These are phyloP conservation scores for Himalopsyche japonica DNA, from an alignment of 2,888 invertebrate species.

Conservation along the genomic window DNA sequence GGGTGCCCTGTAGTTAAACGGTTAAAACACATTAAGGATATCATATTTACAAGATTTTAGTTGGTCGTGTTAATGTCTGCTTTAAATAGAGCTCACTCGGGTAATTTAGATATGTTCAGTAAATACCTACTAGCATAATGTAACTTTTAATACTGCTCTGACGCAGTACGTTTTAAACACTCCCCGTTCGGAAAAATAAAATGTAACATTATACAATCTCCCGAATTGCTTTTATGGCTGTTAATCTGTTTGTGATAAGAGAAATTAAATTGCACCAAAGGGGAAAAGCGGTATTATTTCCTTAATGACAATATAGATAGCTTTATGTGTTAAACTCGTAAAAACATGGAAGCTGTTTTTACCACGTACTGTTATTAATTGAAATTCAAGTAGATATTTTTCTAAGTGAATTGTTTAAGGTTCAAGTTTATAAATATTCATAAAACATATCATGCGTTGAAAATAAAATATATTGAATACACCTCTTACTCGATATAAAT, in stretches of 20 bases:
- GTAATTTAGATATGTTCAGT: conserved; percentile 16
- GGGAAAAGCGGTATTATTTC: background rate
- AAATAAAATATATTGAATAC: no score
- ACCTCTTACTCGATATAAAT: no score
- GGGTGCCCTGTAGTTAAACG: background rate
- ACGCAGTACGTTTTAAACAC: conserved; percentile 11
- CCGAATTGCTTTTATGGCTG: conserved; percentile 1
- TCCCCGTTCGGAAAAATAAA: background rate
- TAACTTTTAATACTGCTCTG: conserved; percentile 17
- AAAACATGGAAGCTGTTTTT: background rate
- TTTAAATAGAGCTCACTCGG: conserved; percentile 19
- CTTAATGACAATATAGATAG: background rate
- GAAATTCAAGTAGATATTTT: no score
- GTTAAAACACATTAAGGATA: conserved; percentile 12
- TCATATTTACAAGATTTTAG: conserved; percentile 29
- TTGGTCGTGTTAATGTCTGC: conserved; percentile 14
- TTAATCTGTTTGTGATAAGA: conserved; percentile 2
- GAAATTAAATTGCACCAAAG: background rate
- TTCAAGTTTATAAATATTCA: no score
- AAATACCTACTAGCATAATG: background rate
- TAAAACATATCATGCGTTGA: no score
- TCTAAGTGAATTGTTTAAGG: no score
- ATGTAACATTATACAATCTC: background rate
- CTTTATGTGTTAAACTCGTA: background rate
- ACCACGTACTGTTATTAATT: no score